phyloP scores from a whole-genome alignment of 2,888 invertebrate species.

The Noctua janthe region DNA sequence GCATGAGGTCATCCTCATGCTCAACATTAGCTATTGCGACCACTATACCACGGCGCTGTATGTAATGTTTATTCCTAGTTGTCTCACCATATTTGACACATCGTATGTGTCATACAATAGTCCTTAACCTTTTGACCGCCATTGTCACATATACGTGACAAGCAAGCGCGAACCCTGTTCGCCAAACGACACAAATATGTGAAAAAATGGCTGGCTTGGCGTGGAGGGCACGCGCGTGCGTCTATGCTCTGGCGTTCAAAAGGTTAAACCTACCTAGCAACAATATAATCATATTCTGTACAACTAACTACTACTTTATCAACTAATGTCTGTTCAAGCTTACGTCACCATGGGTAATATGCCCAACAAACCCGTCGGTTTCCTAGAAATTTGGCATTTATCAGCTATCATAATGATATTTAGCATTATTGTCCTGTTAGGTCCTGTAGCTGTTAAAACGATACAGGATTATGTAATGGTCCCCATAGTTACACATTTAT shows the following conservation, averaged over 20 bases:
- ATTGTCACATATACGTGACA: too few relatives aligned
- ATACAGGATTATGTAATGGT: background rate
- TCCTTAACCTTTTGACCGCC: too few relatives aligned
- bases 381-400: background rate
- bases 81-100: background rate
- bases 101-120: constrained; percentile 1
- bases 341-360: background rate
- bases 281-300: background rate
- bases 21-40: background rate
- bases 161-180: too few relatives aligned
- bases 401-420: background rate
- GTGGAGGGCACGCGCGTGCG: too few relatives aligned
- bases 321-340: background rate
- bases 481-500: background rate
- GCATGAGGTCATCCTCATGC: background rate
- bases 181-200: too few relatives aligned
- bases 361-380: background rate
- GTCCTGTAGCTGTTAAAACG: background rate
- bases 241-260: too few relatives aligned
- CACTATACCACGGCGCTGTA: background rate
- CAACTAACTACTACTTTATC: background rate
- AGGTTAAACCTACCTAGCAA: background rate
- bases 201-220: too few relatives aligned
- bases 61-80: background rate
- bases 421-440: background rate